phyloP scores from a whole-genome alignment of 2,888 invertebrate genomes.

The Lasioglossum leucozonium region DNA sequence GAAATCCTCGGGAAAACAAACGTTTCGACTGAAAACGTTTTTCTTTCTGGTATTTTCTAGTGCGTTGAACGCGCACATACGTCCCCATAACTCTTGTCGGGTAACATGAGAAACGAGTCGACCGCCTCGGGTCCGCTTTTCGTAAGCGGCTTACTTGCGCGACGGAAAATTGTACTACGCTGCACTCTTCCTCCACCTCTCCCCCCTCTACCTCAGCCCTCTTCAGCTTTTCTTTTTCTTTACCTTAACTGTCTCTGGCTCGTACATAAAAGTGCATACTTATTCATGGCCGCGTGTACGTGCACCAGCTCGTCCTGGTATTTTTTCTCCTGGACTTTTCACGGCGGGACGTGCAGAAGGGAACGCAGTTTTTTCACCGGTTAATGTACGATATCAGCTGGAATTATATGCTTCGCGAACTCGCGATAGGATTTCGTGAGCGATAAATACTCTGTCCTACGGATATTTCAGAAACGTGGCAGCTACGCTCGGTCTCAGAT shows the following conservation, averaged over 20 bases:
- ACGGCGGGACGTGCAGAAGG: slow-evolving; percentile 31
- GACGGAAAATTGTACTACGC: slow-evolving; percentile 76
- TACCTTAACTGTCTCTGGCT: slow-evolving; percentile 57
- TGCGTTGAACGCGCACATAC: slow-evolving; percentile 63
- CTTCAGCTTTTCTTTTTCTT: slow-evolving; percentile 58
- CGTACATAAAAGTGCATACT: slow-evolving; percentile 21
- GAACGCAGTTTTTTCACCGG: slow-evolving; percentile 65
- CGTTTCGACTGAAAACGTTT: slow-evolving; percentile 57
- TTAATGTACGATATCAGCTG: slow-evolving; percentile 58
- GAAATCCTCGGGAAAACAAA: slow-evolving; percentile 61
- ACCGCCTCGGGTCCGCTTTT: slow-evolving; percentile 72
- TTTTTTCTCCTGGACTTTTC: slow-evolving; percentile 5
- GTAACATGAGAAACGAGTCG: slow-evolving; percentile 72
- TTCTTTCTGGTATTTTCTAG: slow-evolving; percentile 48
- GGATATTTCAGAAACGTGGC: slow-evolving; percentile 11
- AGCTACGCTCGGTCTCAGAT: not conserved
- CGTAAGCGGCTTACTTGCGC: slow-evolving; percentile 78
- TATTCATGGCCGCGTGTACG: not conserved
- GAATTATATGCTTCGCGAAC: slow-evolving; percentile 48
- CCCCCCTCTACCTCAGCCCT: slow-evolving; percentile 24
- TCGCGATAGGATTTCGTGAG: slow-evolving; percentile 35
- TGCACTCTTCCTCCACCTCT: slow-evolving; percentile 20
- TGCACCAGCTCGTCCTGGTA: not conserved
- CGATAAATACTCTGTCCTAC: slow-evolving; percentile 9
- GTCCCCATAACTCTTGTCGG: slow-evolving; percentile 68